Base-by-base conservation (phyloP, 1,140 invertebrate genomes). In the Drosophila ficusphila region DNA sequence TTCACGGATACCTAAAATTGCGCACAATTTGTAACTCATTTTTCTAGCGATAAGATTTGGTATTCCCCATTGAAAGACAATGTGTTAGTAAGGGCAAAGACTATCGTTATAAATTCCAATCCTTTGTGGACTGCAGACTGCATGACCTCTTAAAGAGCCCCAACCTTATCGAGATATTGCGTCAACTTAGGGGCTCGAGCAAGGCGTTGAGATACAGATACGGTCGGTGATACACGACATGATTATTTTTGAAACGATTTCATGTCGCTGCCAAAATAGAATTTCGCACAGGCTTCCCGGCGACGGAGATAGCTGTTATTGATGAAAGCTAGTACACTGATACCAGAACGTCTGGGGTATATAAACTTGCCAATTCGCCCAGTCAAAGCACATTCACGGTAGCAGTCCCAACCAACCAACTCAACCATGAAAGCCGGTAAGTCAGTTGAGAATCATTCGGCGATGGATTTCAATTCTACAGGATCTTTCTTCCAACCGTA, bases 351-450 rank as follows among this genome's bases (percentile, higher is more conserved):
- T 18, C 38, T 12, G 25, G n/a, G 21, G 56, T 79, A 79, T 74
- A 79, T 29, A 78, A 79, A 36, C 39, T 29, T 27, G 27, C 51
- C 16, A 65, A 54, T 57, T 73, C 4, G 33, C 25, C 5, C 34
- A 57, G 9, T 34, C 3, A 23, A 33, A 53, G 21, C 51, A 81
- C 65, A 81, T 46, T 72, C 67, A 48, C 49, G 49, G 44, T 16
- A 64, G n/a, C 27, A 64, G 31, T 62, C 44, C 16, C 9, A 49
- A 39, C 23, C 23, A 39, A 18, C 23, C 47, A 70, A 38, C 46
- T 34, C 36, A 64, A 67, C 46, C 19, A 81, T 81, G 77, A 81
- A 76, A 58, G 14, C 60, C 47, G 39, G 77, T 81, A 61, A 81
- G 77, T 81, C 21, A 29, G 6, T n/a, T 12, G 42, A 25, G 9